A percentile compares a stretch with the other conserved stretches of the same genome.
These are phyloP conservation scores for Tetranychus piercei DNA, from an alignment of 2,888 invertebrate genomes.

Conservation along the genomic window DNA sequence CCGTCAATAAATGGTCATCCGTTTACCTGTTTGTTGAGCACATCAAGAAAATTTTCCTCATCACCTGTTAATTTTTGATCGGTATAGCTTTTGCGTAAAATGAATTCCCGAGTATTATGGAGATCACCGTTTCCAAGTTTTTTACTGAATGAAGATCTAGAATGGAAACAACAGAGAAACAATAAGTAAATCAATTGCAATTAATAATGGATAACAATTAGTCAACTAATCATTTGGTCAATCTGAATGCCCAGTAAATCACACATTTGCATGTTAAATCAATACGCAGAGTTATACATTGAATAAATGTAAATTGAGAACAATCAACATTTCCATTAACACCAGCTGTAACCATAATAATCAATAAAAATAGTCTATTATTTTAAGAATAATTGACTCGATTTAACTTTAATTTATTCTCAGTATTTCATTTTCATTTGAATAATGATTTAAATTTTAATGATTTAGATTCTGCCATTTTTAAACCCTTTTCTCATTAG, in stretches of 20 bases:
- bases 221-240: neutral
- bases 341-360: no score
- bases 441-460: no score
- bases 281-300: no score
- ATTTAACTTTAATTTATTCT: no score
- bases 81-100: slow-evolving; percentile 24
- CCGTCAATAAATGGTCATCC: neutral
- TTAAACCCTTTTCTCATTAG: no score
- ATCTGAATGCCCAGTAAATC: neutral
- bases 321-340: no score
- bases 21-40: slow-evolving; percentile 25
- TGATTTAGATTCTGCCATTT: no score
- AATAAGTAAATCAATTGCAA: neutral
- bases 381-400: no score
- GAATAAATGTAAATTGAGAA: no score
- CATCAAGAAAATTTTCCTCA: slow-evolving; percentile 25
- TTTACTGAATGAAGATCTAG: slow-evolving; percentile 12
- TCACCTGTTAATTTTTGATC: slow-evolving; percentile 22
- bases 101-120: slow-evolving; percentile 24
- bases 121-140: slow-evolving; percentile 17
- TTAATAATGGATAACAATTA: neutral
- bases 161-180: neutral
- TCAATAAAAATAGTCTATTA: no score
- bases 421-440: no score
- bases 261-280: no score